A percentile compares a stretch with the other conserved stretches of the same genome.
These are phyloP conservation scores for Graptemys geographica DNA, from an alignment of 2,797 vertebrate genomes.

Conservation along the genomic window DNA sequence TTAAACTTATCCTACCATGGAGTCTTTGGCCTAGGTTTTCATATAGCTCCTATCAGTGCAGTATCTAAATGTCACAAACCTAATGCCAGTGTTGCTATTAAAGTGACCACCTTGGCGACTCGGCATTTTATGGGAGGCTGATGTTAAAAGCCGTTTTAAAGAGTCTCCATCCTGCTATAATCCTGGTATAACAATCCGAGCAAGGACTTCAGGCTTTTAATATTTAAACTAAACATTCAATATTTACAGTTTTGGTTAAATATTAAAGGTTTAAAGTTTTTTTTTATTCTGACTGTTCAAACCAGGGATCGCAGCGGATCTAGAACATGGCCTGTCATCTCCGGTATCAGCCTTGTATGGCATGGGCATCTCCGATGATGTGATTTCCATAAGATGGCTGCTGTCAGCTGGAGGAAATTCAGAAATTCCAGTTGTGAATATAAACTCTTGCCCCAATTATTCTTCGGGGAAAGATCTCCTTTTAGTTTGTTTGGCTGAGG, in stretches of 20 bases:
- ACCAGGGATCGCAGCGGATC: background rate
- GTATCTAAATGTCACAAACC: background rate
- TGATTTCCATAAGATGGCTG: background rate
- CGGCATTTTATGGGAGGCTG: background rate
- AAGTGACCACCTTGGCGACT: background rate
- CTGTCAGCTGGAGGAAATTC: background rate
- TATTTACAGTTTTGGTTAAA: conserved; percentile 57
- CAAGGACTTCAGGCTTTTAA: conserved; percentile 52
- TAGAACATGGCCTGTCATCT: background rate
- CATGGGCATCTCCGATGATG: background rate
- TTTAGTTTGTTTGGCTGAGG: background rate
- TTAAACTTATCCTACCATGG: rapidly evolving
- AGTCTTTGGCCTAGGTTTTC: background rate
- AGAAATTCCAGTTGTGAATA: background rate
- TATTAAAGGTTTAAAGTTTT: conserved; percentile 25
- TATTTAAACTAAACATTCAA: conserved; percentile 48
- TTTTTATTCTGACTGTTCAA: conserved; percentile 5
- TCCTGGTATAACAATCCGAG: conserved; percentile 17
- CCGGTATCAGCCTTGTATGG: background rate
- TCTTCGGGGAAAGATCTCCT: background rate
- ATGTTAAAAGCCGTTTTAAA: conserved; percentile 48
- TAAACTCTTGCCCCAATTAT: background rate
- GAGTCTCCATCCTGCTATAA: conserved; percentile 25
- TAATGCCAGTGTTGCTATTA: background rate
- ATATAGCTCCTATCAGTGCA: rapidly evolving